Conservation (phyloP, 2,797 vertebrate species). For the Carduelis carduelis region DNA sequence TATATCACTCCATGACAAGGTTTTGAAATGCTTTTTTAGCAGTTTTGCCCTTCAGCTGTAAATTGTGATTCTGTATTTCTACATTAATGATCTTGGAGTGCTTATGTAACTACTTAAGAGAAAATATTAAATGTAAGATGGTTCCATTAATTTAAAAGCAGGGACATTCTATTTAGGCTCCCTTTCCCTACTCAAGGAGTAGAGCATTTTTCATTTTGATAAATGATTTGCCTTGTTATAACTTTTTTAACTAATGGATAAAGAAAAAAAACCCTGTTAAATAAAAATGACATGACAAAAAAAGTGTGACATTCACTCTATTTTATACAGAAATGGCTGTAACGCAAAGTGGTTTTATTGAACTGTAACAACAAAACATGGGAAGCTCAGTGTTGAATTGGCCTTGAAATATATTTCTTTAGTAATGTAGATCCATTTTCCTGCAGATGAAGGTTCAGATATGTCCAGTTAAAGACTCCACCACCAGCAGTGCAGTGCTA, state of each 20-base stretch:
- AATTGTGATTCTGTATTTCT: constrained; percentile 47
- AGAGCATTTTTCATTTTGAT: constrained; percentile 71
- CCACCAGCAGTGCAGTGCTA: not conserved
- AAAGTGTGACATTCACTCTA: constrained; percentile 67
- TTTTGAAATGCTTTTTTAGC: constrained; percentile 29
- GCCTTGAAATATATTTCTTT: not conserved
- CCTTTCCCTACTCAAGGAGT: constrained; percentile 47
- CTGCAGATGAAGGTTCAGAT: not conserved
- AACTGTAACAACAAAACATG: constrained; percentile 24
- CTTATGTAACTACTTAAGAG: constrained; percentile 59
- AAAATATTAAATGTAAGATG: constrained; percentile 57
- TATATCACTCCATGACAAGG: not conserved
- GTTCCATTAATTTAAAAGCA: constrained; percentile 66
- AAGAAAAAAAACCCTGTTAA: constrained; percentile 25
- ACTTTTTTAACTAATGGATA: constrained; percentile 70
- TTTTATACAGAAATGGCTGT: constrained; percentile 58
- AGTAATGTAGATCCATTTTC: not conserved
- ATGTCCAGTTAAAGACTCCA: not conserved
- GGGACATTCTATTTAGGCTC: constrained; percentile 57
- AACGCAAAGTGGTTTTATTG: constrained; percentile 41
- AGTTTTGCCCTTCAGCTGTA: constrained; percentile 44
- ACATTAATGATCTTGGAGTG: constrained; percentile 56
- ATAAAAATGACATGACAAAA: constrained; percentile 76
- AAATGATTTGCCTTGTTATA: constrained; percentile 63
- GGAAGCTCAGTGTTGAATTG: constrained; percentile 6